phyloP scores from a whole-genome alignment of 2,888 invertebrate species.

The Dendrolimus houi region DNA sequence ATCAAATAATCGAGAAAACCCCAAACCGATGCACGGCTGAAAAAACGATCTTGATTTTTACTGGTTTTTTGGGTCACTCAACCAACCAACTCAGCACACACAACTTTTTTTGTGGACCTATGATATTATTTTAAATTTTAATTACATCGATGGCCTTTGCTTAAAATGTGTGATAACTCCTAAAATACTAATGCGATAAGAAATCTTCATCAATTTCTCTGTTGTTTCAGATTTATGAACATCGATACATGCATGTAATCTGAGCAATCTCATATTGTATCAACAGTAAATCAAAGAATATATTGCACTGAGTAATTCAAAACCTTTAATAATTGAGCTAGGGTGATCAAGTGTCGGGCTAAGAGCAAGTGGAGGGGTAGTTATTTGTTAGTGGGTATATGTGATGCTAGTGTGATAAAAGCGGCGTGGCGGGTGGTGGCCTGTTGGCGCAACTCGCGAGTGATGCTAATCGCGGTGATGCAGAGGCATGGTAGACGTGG shows the following conservation, averaged over 20 bases:
- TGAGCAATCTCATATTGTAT: background rate
- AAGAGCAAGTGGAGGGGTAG: slow-evolving; percentile 8
- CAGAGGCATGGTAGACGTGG: slow-evolving; percentile 75
- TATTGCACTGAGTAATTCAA: slow-evolving; percentile 23
- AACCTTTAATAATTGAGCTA: slow-evolving; percentile 14
- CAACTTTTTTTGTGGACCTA: no score
- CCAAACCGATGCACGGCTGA: no score
- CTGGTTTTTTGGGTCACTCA: no score
- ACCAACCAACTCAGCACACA: no score
- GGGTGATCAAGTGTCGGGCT: slow-evolving; percentile 38
- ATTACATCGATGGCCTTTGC: no score
- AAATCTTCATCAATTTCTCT: background rate
- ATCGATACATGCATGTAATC: background rate
- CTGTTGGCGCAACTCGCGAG: slow-evolving; percentile 46
- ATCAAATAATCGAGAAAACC: no score
- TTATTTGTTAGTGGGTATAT: slow-evolving; percentile 31
- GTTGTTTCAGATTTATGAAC: background rate
- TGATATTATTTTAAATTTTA: no score
- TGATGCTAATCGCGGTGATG: slow-evolving; percentile 72
- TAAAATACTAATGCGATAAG: no score
- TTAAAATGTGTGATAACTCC: no score
- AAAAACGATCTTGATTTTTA: no score
- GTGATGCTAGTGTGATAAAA: slow-evolving; percentile 47
- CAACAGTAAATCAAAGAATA: slow-evolving; percentile 8
- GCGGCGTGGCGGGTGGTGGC: slow-evolving; percentile 44